Evolutionary conservation across 1,140 invertebrate genomes (phyloP).

Genomic region (Pollicipes pollicipes): DNA sequence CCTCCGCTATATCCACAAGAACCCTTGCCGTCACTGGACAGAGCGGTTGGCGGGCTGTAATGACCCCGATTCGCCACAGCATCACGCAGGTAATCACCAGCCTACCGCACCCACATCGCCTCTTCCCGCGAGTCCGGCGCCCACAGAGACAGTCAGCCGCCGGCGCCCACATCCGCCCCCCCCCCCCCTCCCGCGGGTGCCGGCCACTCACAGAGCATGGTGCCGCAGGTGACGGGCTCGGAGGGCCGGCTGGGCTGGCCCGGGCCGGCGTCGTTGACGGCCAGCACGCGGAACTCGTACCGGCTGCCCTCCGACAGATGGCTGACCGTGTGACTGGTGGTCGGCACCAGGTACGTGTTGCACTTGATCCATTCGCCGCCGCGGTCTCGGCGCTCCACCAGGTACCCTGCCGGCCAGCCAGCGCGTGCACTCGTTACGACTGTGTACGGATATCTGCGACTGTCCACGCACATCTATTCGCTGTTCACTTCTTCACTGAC

Average conservation of each 20-base stretch:
- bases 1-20: too few relatives aligned
- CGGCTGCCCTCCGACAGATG: constrained; percentile 73
- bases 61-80: too few relatives aligned
- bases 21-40: too few relatives aligned
- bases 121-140: too few relatives aligned
- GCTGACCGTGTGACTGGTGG: constrained; percentile 76
- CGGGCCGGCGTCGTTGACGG: constrained; percentile 87
- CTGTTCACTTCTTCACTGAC: too few relatives aligned
- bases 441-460: too few relatives aligned
- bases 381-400: constrained; percentile 83
- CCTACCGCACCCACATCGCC: too few relatives aligned
- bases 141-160: too few relatives aligned
- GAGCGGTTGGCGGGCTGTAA: too few relatives aligned
- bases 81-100: too few relatives aligned
- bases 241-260: constrained; percentile 87
- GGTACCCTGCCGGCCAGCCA: constrained; percentile 40
- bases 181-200: constrained; percentile 36
- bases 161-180: constrained; percentile 23
- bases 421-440: too few relatives aligned
- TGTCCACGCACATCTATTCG: too few relatives aligned
- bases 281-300: constrained; percentile 86
- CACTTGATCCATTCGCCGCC: constrained; percentile 89
- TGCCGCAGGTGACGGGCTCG: constrained; percentile 48
- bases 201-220: constrained; percentile 6
- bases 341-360: constrained; percentile 79